Percentiles rank a stretch among this genome's conserved stretches.
These are phyloP conservation scores for Parazoanthus atlanticus DNA, from an alignment of 92 coral and sea anemone species.

Conservation along the genomic window DNA sequence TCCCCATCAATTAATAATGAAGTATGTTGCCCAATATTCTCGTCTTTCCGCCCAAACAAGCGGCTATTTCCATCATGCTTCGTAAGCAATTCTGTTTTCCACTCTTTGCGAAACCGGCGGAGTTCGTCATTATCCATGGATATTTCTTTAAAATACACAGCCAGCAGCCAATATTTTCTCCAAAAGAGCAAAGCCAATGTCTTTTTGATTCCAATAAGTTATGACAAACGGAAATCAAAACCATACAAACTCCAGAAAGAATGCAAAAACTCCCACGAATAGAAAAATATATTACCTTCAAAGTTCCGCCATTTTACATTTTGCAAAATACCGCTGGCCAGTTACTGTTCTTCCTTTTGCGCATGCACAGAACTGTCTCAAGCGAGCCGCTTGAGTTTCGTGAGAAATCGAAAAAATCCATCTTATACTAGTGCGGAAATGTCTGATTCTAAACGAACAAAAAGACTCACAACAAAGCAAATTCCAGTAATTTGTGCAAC, in stretches of 20 bases:
- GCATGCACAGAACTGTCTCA: slow-evolving; percentile 48
- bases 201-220: background rate
- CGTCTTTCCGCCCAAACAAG: background rate
- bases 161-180: background rate
- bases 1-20: background rate
- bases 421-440: slow-evolving; percentile 57
- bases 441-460: slow-evolving; percentile 75
- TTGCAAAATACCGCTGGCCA: slow-evolving; percentile 65
- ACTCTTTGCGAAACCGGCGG: slow-evolving; percentile 63
- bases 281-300: background rate
- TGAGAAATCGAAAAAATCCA: slow-evolving; percentile 3
- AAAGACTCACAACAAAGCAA: slow-evolving; percentile 80
- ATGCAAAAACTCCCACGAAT: background rate
- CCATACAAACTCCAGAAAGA: background rate
- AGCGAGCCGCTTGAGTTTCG: background rate
- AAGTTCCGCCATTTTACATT: slow-evolving; percentile 47
- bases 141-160: background rate
- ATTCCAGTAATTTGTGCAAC: slow-evolving; percentile 92
- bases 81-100: slow-evolving; percentile 71
- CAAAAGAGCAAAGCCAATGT: background rate
- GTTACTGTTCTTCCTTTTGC: background rate
- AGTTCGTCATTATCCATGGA: slow-evolving; percentile 64
- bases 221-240: background rate
- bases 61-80: background rate
- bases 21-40: slow-evolving; percentile 3